These are phyloP conservation scores for Podargus strigoides DNA, from an alignment of 2,797 vertebrate species.

Conservation along the genomic window DNA sequence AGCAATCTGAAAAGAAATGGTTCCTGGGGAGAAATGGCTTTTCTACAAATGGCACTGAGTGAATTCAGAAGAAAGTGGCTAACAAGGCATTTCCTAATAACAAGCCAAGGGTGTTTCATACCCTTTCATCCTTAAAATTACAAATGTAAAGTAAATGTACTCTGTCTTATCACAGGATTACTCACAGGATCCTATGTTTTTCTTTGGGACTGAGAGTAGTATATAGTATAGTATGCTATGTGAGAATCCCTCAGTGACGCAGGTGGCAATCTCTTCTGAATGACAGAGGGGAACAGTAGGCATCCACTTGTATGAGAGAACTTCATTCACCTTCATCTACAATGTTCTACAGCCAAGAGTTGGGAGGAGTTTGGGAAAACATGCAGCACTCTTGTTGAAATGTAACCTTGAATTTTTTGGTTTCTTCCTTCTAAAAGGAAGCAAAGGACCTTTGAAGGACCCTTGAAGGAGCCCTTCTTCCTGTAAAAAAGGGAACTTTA, in stretches of 20 bases:
- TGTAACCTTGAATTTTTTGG: not conserved
- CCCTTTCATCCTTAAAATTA: conserved; percentile 13
- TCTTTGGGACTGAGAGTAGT: not conserved
- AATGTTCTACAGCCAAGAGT: not conserved
- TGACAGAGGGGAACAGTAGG: fast-evolving
- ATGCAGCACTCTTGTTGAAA: not conserved
- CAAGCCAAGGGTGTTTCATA: conserved; percentile 2
- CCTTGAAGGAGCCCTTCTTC: not conserved
- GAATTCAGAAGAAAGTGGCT: conserved; percentile 32
- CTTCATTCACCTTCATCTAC: not conserved
- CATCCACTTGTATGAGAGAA: not conserved
- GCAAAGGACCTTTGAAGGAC: not conserved
- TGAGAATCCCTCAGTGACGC: not conserved
- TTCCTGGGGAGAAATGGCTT: conserved; percentile 43
- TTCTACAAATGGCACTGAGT: not conserved
- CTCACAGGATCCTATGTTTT: not conserved
- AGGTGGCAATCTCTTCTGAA: not conserved
- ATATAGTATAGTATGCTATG: not conserved
- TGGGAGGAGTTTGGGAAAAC: not conserved
- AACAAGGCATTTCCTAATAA: conserved; percentile 36
- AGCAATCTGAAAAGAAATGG: conserved; percentile 5
- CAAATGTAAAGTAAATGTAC: not conserved
- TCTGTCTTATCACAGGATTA: conserved; percentile 8
- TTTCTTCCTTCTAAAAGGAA: not conserved
- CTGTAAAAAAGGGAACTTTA: not conserved